These are phyloP conservation scores for Eretmocerus hayati DNA, from an alignment of 2,888 invertebrate genomes.

Conservation along the genomic window DNA sequence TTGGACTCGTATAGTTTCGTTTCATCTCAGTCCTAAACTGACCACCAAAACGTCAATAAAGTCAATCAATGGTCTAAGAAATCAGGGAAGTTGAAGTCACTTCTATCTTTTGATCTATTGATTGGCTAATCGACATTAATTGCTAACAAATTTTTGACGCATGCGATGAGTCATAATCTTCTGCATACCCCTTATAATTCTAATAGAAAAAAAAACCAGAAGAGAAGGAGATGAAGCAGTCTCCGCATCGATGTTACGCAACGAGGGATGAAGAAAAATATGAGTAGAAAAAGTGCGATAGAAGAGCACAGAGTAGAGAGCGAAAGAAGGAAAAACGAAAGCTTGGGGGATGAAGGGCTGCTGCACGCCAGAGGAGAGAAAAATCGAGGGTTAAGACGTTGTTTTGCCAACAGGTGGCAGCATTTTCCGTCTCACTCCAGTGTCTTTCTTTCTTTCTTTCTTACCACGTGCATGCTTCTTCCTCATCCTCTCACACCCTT, in stretches of 20 bases:
- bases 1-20: too few relatives aligned
- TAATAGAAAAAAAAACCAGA: not conserved
- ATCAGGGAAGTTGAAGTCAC: too few relatives aligned
- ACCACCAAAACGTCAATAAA: too few relatives aligned
- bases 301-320: not conserved
- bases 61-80: too few relatives aligned
- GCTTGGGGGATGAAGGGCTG: slow-evolving; percentile 9
- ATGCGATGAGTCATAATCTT: too few relatives aligned
- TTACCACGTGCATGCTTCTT: not conserved
- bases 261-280: not conserved
- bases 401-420: slow-evolving; percentile 44
- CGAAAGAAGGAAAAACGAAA: slow-evolving; percentile 5
- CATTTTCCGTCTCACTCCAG: slow-evolving; percentile 31
- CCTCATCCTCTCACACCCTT: not conserved
- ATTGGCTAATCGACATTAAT: too few relatives aligned
- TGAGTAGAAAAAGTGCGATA: not conserved
- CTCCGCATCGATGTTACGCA: not conserved
- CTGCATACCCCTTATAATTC: too few relatives aligned
- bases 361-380: not conserved
- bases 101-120: too few relatives aligned
- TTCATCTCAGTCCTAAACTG: too few relatives aligned
- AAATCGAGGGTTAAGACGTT: not conserved
- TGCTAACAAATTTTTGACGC: too few relatives aligned
- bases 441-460: slow-evolving; percentile 16
- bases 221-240: not conserved